These are phyloP conservation scores for Falco concolor DNA, from an alignment of 2,797 vertebrate genomes.

Conservation along the genomic window DNA sequence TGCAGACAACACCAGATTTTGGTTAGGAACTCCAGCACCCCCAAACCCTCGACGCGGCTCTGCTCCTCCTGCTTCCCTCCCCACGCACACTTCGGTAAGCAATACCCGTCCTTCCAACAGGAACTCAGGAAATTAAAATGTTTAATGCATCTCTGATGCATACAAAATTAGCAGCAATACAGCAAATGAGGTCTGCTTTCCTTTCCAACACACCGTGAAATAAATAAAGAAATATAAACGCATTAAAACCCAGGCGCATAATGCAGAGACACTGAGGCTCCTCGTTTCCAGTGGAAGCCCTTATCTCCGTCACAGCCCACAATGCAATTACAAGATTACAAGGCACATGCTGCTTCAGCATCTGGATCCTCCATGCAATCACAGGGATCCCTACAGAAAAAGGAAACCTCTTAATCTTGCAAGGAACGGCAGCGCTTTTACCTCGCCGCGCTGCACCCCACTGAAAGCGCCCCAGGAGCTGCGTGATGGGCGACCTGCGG, in stretches of 20 bases:
- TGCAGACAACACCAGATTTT: neutral
- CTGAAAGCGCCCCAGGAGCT: neutral
- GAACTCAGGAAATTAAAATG: neutral
- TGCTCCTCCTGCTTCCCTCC: neutral
- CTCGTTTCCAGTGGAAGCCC: neutral
- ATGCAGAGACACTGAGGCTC: neutral
- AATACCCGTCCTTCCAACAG: neutral
- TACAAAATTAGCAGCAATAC: neutral
- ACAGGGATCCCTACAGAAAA: neutral
- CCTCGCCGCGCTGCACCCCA: neutral
- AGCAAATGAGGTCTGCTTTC: neutral
- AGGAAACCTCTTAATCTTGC: neutral
- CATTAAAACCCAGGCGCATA: neutral
- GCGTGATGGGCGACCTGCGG: rapidly evolving
- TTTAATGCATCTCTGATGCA: neutral
- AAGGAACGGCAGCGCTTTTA: neutral
- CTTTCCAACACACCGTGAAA: neutral
- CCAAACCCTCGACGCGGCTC: neutral
- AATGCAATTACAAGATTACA: slow-evolving; percentile 40
- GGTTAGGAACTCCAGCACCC: neutral
- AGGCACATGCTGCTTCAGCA: slow-evolving; percentile 44
- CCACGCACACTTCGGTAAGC: rapidly evolving
- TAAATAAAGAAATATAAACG: neutral
- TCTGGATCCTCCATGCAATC: neutral
- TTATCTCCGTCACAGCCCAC: slow-evolving; percentile 26